Evolutionary conservation across 2,888 invertebrate genomes (phyloP).

Genomic region (Hirtodrosophila confusa): DNA sequence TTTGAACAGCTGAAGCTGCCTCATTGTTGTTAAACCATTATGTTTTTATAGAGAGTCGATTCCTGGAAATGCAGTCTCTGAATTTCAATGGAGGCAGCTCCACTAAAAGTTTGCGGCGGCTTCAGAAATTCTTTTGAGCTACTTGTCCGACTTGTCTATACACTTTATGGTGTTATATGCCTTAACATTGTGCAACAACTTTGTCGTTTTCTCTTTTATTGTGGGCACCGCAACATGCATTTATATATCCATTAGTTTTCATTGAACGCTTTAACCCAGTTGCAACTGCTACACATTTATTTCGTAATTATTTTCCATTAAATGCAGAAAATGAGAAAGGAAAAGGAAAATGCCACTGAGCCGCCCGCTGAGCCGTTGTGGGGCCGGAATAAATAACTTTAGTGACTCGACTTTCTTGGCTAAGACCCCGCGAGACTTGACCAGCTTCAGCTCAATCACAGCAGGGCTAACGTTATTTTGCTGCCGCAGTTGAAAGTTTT

Average conservation of each 20-base stretch:
- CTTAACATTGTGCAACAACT: too few relatives aligned
- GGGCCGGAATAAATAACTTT: slow-evolving; percentile 53
- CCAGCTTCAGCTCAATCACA: slow-evolving; percentile 75
- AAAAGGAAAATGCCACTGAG: slow-evolving; percentile 35
- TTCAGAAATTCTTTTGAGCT: too few relatives aligned
- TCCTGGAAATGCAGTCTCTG: too few relatives aligned
- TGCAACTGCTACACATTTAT: slow-evolving; percentile 47
- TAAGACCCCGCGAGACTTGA: slow-evolving; percentile 64
- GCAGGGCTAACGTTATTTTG: slow-evolving; percentile 70
- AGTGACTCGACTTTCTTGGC: slow-evolving; percentile 39
- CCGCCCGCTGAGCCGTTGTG: slow-evolving; percentile 40
- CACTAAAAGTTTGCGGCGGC: too few relatives aligned
- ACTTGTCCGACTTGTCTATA: too few relatives aligned
- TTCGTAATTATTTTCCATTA: slow-evolving; percentile 79
- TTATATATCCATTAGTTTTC: slow-evolving; percentile 64
- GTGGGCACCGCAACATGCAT: slow-evolving; percentile 3
- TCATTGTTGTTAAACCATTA: too few relatives aligned
- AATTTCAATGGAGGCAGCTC: too few relatives aligned
- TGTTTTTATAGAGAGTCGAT: too few relatives aligned
- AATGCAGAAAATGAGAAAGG: slow-evolving; percentile 35
- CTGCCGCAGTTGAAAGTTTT: slow-evolving; percentile 63
- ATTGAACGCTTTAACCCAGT: slow-evolving; percentile 53
- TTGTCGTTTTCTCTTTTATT: neutral
- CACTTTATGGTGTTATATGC: too few relatives aligned
- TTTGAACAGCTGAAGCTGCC: too few relatives aligned